Evolutionary conservation across 2,888 invertebrate species (phyloP), one percentile per base, ranked within the genome.

Genomic region (Eremobia ochroleuca): DNA sequence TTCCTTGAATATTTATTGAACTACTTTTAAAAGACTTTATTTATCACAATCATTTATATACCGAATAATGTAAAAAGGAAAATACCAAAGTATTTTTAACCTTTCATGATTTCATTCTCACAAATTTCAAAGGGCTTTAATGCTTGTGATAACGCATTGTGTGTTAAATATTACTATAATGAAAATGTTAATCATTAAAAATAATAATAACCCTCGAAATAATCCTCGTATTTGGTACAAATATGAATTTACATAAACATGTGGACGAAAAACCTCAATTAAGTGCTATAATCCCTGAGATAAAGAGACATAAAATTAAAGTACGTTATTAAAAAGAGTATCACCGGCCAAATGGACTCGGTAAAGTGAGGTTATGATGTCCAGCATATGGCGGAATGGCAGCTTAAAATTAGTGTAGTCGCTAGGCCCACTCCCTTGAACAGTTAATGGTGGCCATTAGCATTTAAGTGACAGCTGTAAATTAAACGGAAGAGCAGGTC

Each of bases 241-340:
- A 91, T 84, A 67, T 77, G 64, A 82, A 81, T 90, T 88, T 87
- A 84, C 90, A 90, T 91, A 91, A 90, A 90, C 90, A 92, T 92
- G 87, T 91, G 89, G 88, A 89, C 85, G 89, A 93, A 93, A 95
- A 93, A 93, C 91, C 91, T 91, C 93, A 94, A 94, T 95, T 94
- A 94, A 92, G 92, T 90, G 88, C 91, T 90, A 91, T 94, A 94
- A 94, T 92, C 91, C 90, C 88, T 86, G 91, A 93, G 93, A 95
- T 95, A 95, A 93, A 92, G 92, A 93, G 93, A 93, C 94, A 94
- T 96, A 94, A 96, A 95, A 95, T 94, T 95, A 94, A 96, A 96
- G 94, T 91, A 95, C 92, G 94, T 91, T 95, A 95, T 96, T 95
- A 96, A 96, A 96, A 96, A 95, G 93, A 94, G 93, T 92, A 94